phyloP scores from a whole-genome alignment of 2,113 vertebrate species.

The Nanorana parkeri region DNA sequence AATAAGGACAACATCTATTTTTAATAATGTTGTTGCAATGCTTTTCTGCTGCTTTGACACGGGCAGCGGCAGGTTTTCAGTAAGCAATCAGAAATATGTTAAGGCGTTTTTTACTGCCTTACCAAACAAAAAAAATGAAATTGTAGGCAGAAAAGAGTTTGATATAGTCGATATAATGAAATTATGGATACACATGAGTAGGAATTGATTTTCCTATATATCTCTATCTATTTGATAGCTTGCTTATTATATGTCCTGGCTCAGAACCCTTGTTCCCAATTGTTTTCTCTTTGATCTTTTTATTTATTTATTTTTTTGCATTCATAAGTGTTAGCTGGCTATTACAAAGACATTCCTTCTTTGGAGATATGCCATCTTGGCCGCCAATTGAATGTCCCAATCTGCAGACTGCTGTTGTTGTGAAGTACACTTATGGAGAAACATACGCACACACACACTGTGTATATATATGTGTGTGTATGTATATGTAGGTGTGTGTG shows the following conservation, averaged over 20 bases:
- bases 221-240: slow-evolving; percentile 41
- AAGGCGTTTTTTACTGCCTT: slow-evolving; percentile 17
- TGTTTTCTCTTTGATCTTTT: slow-evolving; percentile 38
- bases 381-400: slow-evolving; percentile 12
- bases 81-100: slow-evolving; percentile 29
- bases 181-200: slow-evolving; percentile 47
- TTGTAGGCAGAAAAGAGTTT: slow-evolving; percentile 5
- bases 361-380: slow-evolving; percentile 17
- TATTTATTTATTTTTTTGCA: not conserved
- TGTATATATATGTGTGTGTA: too few relatives aligned
- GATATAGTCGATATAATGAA: slow-evolving; percentile 28
- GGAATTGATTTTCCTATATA: slow-evolving; percentile 52
- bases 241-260: slow-evolving; percentile 48
- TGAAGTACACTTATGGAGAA: too few relatives aligned
- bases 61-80: slow-evolving; percentile 15
- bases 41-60: not conserved
- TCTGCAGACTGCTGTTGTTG: not conserved
- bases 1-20: slow-evolving; percentile 31
- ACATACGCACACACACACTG: too few relatives aligned
- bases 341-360: slow-evolving; percentile 18
- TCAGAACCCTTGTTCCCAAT: slow-evolving; percentile 32
- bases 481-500: too few relatives aligned
- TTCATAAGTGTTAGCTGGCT: slow-evolving; percentile 21
- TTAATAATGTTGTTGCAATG: slow-evolving; percentile 25
- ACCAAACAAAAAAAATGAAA: slow-evolving; percentile 20